Conservation (phyloP, 2,113 vertebrate species). For the Puffinus mauretanicus region DNA sequence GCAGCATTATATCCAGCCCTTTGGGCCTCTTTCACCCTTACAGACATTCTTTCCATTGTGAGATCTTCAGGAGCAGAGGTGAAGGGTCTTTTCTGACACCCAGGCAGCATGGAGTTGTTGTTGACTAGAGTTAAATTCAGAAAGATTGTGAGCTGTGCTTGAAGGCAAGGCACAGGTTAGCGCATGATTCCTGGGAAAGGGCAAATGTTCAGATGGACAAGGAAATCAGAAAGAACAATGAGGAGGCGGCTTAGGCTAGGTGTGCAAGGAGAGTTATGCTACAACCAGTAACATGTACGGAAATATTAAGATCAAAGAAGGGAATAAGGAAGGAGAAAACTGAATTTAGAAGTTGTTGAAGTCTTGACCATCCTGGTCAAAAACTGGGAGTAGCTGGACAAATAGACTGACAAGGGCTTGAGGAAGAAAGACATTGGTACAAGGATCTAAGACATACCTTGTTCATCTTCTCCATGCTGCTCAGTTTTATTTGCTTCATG, state of each 20-base stretch:
- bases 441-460: background rate
- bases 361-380: background rate
- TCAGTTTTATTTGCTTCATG: fast-evolving
- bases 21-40: background rate
- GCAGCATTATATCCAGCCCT: background rate
- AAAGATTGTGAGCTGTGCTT: background rate
- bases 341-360: background rate
- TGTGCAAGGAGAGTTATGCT: background rate
- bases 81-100: background rate
- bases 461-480: background rate
- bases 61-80: background rate
- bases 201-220: background rate
- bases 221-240: background rate
- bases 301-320: background rate
- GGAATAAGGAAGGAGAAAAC: background rate
- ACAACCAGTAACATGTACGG: no score
- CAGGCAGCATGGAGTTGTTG: background rate
- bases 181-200: background rate
- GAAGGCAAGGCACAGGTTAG: background rate
- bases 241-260: background rate
- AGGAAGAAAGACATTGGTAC: background rate
- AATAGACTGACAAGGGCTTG: background rate
- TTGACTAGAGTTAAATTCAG: background rate
- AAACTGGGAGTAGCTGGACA: background rate
- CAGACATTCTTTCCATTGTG: background rate